phyloP scores from a whole-genome alignment of 2,797 vertebrate species.

The Anableps anableps region DNA sequence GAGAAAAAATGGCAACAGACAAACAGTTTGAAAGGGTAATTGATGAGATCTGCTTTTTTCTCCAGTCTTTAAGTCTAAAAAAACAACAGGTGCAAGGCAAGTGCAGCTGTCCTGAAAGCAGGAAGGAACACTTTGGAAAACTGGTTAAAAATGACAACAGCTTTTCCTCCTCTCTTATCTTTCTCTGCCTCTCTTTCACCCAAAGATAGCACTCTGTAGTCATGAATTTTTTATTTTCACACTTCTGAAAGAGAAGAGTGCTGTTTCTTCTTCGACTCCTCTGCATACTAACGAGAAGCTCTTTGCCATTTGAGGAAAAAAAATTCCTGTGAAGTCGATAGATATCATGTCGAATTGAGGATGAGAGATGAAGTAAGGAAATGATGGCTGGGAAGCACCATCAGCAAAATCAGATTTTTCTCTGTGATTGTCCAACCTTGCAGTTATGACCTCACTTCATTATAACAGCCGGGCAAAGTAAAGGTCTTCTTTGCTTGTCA shows the following conservation, averaged over 20 bases:
- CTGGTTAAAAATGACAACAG: slow-evolving; percentile 46
- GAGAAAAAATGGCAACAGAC: slow-evolving; percentile 26
- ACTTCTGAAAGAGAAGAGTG: slow-evolving; percentile 67
- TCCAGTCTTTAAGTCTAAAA: slow-evolving; percentile 12
- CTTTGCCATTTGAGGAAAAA: slow-evolving; percentile 40
- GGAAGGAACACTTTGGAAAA: slow-evolving; percentile 21
- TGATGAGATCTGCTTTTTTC: slow-evolving; percentile 27
- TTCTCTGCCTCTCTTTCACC: slow-evolving; percentile 19
- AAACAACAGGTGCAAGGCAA: slow-evolving; percentile 41
- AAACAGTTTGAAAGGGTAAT: slow-evolving; percentile 20
- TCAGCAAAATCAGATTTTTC: slow-evolving; percentile 55
- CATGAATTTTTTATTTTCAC: slow-evolving; percentile 80
- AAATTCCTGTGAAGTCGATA: slow-evolving; percentile 52
- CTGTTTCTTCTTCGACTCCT: slow-evolving; percentile 61
- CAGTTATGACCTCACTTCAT: slow-evolving; percentile 45
- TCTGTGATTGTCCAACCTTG: slow-evolving; percentile 49
- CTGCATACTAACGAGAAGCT: slow-evolving; percentile 73
- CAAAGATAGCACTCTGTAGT: slow-evolving; percentile 60
- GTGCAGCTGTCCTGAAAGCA: slow-evolving; percentile 33
- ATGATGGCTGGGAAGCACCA: slow-evolving; percentile 31
- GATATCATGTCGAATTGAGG: slow-evolving; percentile 60
- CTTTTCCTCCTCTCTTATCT: slow-evolving; percentile 34
- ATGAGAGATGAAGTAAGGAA: slow-evolving; percentile 47
- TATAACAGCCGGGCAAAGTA: slow-evolving; percentile 24
- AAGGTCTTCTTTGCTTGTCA: slow-evolving; percentile 12